Conservation (phyloP, 2,888 invertebrate species). For the Lutraria lutraria region DNA sequence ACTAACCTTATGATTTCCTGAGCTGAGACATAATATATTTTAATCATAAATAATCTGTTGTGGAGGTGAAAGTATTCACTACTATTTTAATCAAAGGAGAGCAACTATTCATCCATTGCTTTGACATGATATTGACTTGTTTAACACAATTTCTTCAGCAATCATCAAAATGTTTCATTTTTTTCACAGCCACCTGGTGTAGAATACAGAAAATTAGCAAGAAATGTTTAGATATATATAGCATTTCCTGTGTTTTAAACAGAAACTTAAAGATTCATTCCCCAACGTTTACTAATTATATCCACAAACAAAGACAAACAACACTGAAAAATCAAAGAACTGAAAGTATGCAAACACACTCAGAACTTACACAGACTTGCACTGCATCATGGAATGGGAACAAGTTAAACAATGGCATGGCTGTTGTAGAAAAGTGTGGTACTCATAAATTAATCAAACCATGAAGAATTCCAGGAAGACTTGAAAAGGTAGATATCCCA, state of each 20-base stretch:
- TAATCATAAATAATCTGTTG: not conserved
- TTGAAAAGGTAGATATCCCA: no score
- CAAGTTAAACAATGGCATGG: no score
- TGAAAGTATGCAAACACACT: no score
- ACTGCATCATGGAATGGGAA: no score
- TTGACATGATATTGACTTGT: conserved; percentile 14
- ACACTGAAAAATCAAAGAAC: not conserved
- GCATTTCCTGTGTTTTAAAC: conserved; percentile 5
- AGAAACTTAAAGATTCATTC: not conserved
- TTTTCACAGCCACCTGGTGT: conserved; percentile 3
- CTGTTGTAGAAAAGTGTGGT: no score
- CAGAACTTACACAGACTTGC: no score
- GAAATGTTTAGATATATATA: conserved; percentile 22
- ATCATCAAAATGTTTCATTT: not conserved
- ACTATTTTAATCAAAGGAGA: not conserved
- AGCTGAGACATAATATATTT: not conserved
- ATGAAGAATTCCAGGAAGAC: no score
- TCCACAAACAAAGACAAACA: conserved; percentile 1
- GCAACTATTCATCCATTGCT: not conserved
- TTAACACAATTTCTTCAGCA: not conserved
- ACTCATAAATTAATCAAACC: no score
- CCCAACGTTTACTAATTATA: not conserved
- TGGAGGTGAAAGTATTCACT: not conserved
- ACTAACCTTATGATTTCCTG: not conserved
- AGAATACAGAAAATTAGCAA: not conserved